Percentiles rank a stretch among this genome's conserved stretches.
These are phyloP conservation scores for Melanostoma scalare DNA, from an alignment of 2,888 invertebrate genomes.

Conservation along the genomic window DNA sequence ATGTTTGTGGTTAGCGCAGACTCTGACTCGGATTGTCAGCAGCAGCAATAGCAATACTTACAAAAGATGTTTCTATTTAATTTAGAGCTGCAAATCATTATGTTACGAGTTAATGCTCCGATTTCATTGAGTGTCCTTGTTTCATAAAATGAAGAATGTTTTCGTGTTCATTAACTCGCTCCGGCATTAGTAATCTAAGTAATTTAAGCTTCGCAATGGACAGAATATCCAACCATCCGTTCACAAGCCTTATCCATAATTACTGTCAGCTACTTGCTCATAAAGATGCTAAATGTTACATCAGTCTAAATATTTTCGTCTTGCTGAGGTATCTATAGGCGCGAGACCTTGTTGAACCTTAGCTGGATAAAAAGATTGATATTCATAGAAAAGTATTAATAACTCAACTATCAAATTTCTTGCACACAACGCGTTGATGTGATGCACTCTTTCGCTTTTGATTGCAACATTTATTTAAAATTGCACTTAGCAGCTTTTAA, in stretches of 20 bases:
- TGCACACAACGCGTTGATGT: too few species aligned
- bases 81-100: constrained; percentile 53
- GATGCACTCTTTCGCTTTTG: neutral
- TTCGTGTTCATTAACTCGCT: constrained; percentile 64
- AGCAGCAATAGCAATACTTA: neutral
- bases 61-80: constrained; percentile 50
- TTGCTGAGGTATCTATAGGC: neutral
- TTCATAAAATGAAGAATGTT: constrained; percentile 10
- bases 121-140: constrained; percentile 37
- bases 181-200: neutral
- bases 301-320: constrained; percentile 1
- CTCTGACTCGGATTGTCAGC: constrained; percentile 26
- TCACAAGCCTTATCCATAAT: neutral
- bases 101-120: constrained; percentile 42
- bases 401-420: too few species aligned
- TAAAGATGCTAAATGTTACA: constrained; percentile 5
- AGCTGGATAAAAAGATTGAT: neutral
- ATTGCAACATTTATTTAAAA: neutral
- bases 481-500: neutral
- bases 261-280: neutral
- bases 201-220: neutral
- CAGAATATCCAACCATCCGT: neutral
- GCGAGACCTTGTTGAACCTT: constrained; percentile 3
- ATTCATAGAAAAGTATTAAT: neutral
- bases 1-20: neutral